Conservation (phyloP, 2,888 invertebrate species). For the Dione vanillae region DNA sequence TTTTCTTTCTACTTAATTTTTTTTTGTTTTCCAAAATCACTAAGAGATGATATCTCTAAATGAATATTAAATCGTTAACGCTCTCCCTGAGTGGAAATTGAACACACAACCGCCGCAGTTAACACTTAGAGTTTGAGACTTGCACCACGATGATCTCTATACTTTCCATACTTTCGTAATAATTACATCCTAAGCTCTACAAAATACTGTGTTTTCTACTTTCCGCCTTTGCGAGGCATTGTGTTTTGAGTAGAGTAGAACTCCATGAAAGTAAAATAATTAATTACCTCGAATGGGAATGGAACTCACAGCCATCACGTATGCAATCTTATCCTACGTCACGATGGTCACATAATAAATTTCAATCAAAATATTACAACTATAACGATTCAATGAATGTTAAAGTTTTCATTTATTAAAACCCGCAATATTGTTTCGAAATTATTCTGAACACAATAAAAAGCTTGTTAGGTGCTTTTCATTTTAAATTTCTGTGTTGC, state of each 20-base stretch:
- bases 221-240: neutral
- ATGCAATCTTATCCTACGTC: neutral
- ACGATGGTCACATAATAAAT: neutral
- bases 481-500: constrained; percentile 10
- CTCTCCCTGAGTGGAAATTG: too few species aligned
- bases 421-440: constrained; percentile 23
- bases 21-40: too few species aligned
- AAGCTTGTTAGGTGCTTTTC: constrained; percentile 14
- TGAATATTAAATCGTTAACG: too few species aligned
- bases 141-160: too few species aligned
- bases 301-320: neutral
- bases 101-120: too few species aligned
- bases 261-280: neutral
- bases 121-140: too few species aligned
- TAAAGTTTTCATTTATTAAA: constrained; percentile 35
- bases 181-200: too few species aligned
- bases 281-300: neutral
- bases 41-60: too few species aligned
- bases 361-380: neutral
- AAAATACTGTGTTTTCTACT: neutral
- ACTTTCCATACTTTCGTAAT: too few species aligned
- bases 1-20: too few species aligned
- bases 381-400: constrained; percentile 18
- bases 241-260: neutral
- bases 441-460: constrained; percentile 29